A percentile compares a stretch with the other conserved stretches of the same genome.
Conservation (phyloP, 2,113 vertebrate genomes). For the human region DNA sequence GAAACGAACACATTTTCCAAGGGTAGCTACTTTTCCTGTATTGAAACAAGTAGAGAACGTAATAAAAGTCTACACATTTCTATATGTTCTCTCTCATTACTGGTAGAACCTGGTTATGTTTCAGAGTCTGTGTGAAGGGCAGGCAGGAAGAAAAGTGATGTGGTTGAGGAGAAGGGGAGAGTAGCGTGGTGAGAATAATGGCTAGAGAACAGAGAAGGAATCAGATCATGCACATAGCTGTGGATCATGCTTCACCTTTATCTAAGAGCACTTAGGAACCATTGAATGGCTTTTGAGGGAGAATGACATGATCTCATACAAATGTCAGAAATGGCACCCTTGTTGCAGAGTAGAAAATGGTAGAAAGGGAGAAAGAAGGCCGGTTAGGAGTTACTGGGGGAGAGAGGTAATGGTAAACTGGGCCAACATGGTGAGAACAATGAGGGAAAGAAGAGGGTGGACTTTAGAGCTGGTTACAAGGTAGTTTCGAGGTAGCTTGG, state of each 20-base stretch:
- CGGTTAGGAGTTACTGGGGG: not conserved
- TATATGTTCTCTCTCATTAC: not conserved
- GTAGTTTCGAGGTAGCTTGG: not conserved
- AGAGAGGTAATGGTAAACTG: not conserved
- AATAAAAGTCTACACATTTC: not conserved
- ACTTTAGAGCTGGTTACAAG: not conserved
- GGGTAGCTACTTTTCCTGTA: not conserved
- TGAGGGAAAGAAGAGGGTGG: not conserved
- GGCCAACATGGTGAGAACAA: not conserved
- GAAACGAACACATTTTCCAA: not conserved
- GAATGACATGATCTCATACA: not conserved
- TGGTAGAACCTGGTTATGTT: not conserved
- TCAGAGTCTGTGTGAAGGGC: not conserved
- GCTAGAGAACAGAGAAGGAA: not conserved
- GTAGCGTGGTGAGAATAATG: not conserved
- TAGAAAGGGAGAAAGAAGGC: not conserved
- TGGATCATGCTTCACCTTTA: not conserved
- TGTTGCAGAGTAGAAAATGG: not conserved
- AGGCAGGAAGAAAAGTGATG: rapidly evolving
- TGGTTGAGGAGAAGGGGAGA: not conserved
- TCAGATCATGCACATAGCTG: too few relatives aligned
- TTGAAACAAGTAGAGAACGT: not conserved
- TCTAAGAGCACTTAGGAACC: not conserved
- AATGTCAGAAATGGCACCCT: not conserved
- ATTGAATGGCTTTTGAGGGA: not conserved